A percentile compares a stretch with the other conserved stretches of the same genome.
Evolutionary conservation across 2,113 vertebrate genomes (phyloP).

Genomic region (Gadus macrocephalus): DNA sequence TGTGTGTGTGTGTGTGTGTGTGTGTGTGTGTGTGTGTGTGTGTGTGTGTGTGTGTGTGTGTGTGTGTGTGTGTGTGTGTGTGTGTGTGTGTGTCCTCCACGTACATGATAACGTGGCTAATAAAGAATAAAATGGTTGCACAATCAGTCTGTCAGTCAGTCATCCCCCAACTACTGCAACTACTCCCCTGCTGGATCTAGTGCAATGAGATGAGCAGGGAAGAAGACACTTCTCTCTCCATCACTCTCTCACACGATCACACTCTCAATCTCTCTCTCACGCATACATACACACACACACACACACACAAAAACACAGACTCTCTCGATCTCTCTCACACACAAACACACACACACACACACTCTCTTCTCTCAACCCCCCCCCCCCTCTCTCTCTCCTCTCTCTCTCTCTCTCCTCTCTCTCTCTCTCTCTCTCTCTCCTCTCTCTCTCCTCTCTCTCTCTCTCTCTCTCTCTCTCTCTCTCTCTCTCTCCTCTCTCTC

Average conservation of each 20-base stretch:
- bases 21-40: not conserved
- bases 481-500: conserved; percentile 15
- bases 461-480: conserved; percentile 14
- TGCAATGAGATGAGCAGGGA: conserved; percentile 65
- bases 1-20: not conserved
- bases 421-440: conserved; percentile 22
- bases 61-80: not conserved
- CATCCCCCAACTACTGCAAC: conserved; percentile 72
- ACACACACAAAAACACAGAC: no score
- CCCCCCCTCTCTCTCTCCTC: conserved; percentile 25
- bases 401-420: conserved; percentile 20
- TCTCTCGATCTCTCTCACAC: no score
- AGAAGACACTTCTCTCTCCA: conserved; percentile 49
- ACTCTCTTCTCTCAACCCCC: conserved; percentile 45
- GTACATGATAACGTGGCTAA: not conserved
- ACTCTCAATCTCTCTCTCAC: no score
- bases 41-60: not conserved
- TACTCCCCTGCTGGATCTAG: conserved; percentile 83
- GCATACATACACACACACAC: no score
- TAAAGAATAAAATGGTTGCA: conserved; percentile 12
- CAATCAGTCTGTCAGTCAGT: conserved; percentile 10
- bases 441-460: not conserved
- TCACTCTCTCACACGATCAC: not conserved
- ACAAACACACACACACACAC: conserved; percentile 21
- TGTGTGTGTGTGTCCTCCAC: not conserved